Percentiles rank a stretch among this genome's conserved stretches.
These are phyloP conservation scores for Amphipoea lucens DNA, from an alignment of 2,888 invertebrate species.

Conservation along the genomic window DNA sequence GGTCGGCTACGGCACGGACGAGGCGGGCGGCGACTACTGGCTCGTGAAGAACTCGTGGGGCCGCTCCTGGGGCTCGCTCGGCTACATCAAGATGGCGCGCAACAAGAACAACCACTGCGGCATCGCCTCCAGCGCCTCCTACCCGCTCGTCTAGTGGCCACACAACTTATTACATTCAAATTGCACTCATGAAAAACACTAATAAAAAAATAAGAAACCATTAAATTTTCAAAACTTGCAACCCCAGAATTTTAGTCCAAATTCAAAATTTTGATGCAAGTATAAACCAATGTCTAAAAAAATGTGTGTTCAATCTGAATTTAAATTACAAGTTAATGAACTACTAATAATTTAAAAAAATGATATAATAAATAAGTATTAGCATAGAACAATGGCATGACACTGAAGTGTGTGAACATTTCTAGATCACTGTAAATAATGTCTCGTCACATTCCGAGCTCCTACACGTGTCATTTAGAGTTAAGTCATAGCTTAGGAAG, in stretches of 20 bases:
- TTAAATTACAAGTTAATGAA: conserved; percentile 2
- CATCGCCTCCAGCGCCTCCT: conserved; percentile 95
- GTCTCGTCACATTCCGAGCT: conserved; percentile 12
- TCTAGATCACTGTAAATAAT: neutral
- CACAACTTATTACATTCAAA: neutral
- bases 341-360: neutral
- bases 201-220: neutral
- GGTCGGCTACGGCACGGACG: conserved; percentile 95
- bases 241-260: neutral
- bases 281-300: conserved; percentile 15
- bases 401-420: conserved; percentile 15
- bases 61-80: conserved; percentile 94
- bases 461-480: conserved; percentile 36
- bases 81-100: conserved; percentile 97
- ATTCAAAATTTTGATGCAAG: neutral
- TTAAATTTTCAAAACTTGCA: neutral
- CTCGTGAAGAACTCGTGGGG: conserved; percentile 97
- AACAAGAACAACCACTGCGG: conserved; percentile 96
- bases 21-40: conserved; percentile 94
- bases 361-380: neutral
- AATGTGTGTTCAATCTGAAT: conserved; percentile 44
- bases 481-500: conserved; percentile 44
- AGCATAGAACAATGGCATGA: conserved; percentile 18
- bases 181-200: conserved; percentile 8
- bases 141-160: conserved; percentile 93